Base-by-base conservation (phyloP, 2,888 invertebrate genomes). In the Drosophila birchii region DNA sequence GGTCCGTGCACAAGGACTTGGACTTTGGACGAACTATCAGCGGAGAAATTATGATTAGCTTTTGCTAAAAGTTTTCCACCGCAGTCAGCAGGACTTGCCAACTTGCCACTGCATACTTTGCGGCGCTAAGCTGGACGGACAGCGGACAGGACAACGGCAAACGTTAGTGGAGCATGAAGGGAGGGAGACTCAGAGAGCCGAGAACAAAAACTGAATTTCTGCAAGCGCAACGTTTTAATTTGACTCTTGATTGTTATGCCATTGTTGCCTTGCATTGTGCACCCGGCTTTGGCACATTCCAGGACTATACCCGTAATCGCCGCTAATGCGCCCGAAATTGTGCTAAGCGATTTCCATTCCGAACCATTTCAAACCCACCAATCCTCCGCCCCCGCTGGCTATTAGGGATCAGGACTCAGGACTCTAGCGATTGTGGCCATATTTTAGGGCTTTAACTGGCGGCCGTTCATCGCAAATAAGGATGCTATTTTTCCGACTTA, bases 11-110 rank as follows among this genome's bases (percentile, higher is more conserved):
- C 76, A 76, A 76, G 75, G 64, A 54, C 61, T 54, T 47, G 55
- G 39, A 6, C 51, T 51, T 53, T 36, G 51, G 51, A 51, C n/a
- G 51, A 68, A 73, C 71, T 75, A 77, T 76, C 74, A 75, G 74
- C 70, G 60, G 61, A 79, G 76, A 88, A 85, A 88, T 88, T 85
- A 85, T 85, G 84, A 85, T 85, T 85, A 81, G 84, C 71, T 85
- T 86, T 84, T 56, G 78, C 69, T 75, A 85, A 85, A 85, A 88
- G 79, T 86, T 84, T 70, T 69, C 71, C 61, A 71, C 61, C 70
- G 70, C 70, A 62, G 77, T 76, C 72, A 76, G 76, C 76, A 71
- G 64, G 62, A 76, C 84, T 82, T 79, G 72, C 82, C 58, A 71
- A 61, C 69, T 72, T 72, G 78, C 61, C 62, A 68, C 51, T 61